Evolutionary conservation across 2,113 vertebrate genomes (phyloP), one percentile per base, ranked within the genome.

Genomic region (Apodemus speciosus): DNA sequence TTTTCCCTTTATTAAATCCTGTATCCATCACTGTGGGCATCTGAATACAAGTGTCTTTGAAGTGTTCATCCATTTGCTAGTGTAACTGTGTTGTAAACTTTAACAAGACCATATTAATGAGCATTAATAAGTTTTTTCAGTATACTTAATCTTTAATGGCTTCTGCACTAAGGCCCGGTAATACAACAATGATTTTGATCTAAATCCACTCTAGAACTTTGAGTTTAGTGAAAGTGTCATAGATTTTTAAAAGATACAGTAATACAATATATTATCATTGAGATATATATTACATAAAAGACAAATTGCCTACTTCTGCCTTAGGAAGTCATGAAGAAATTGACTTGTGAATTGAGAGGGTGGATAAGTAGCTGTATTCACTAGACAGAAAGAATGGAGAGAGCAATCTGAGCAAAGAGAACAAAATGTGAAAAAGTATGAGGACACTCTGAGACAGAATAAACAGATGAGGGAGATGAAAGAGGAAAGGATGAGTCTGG

Each of bases 31-130:
- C 46, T 86, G 3, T 73, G 56, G 77, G 8, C 53, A 91, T 91
- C 38, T 86, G 46, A 94, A 91, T 73, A 56, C 40, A 94, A 21
- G 25, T 71, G 43, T 79, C 84, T 68, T 79, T 84, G 25, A 60
- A 0, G 21, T 86, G 89, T 89, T 49, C 49, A 83, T 85, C 46
- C 38, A 76, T 69, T 95, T 95, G 11, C 35, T 30, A 72, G 15
- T 40, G 20, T 86, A 27, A 94, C 16, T 88, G 95, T 91, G 14
- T 11, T 85, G 84, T 80, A 95, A 92, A 27, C 23, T 32, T 88
- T 62, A 88, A 60, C 10, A 80, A 92, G 56, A 90, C 43, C 66
- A 49, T 79, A 64, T 75, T 75, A 38, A 51, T 92, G 66, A 90
- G 60, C 46, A 76, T 10, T 85, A 58, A 69, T 13, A 85, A 94